Evolutionary conservation across 2,113 vertebrate genomes (phyloP).

Genomic region (Etia nguti): DNA sequence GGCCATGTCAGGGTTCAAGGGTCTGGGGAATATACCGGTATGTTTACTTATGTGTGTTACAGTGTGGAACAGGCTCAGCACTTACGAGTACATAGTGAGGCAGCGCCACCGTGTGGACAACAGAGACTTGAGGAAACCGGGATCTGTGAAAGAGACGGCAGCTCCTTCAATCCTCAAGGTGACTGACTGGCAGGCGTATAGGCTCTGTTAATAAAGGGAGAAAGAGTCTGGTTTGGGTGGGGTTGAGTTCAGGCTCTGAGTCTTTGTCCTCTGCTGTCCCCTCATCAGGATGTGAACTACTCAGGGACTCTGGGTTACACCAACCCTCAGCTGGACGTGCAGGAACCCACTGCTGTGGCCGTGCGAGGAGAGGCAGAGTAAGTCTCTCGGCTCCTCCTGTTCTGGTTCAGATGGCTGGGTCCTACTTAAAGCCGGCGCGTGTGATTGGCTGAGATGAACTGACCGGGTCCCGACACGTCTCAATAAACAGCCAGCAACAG

Average conservation of each 20-base stretch:
- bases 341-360: conserved; percentile 58
- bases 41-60: neutral
- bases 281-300: conserved; percentile 72
- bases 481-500: neutral
- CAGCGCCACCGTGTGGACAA: conserved; percentile 83
- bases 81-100: conserved; percentile 91
- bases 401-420: neutral
- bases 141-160: conserved; percentile 41
- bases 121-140: conserved; percentile 64
- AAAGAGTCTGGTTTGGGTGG: neutral
- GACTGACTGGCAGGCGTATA: neutral
- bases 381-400: conserved; percentile 2
- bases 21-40: neutral
- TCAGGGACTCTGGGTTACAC: conserved; percentile 76
- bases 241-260: neutral
- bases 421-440: neutral
- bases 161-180: conserved; percentile 76
- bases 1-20: neutral
- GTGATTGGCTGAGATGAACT: neutral
- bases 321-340: conserved; percentile 72
- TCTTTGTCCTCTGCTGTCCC: neutral
- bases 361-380: conserved; percentile 71
- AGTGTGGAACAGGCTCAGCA: conserved; percentile 96
- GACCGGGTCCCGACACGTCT: neutral
- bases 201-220: neutral